Percentiles rank a stretch among this genome's conserved stretches.
Evolutionary conservation across 1,140 invertebrate species (phyloP).

Genomic region (Drosophila asahinai): DNA sequence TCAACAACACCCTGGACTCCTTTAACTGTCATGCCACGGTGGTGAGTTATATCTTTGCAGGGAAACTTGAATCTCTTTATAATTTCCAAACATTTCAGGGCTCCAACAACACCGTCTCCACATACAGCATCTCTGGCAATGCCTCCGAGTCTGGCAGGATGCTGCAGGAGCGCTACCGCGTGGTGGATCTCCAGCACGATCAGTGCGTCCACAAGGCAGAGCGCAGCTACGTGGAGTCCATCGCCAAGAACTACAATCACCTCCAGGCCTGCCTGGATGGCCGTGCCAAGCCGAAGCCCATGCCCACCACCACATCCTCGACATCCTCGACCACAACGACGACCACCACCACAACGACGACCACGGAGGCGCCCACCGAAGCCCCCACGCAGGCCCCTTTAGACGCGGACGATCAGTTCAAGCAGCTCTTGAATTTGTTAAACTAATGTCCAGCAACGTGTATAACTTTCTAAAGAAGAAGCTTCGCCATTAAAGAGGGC

Average conservation of each 20-base stretch:
- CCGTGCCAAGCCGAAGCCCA: slow-evolving; percentile 44
- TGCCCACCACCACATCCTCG: slow-evolving; percentile 37
- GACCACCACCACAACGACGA: slow-evolving; percentile 57
- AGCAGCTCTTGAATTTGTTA: slow-evolving; percentile 71
- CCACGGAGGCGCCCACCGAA: slow-evolving; percentile 55
- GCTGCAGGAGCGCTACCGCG: slow-evolving; percentile 75
- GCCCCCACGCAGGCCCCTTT: slow-evolving; percentile 35
- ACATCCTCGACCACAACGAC: slow-evolving; percentile 57
- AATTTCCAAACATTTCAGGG: slow-evolving; percentile 38
- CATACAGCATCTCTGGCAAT: slow-evolving; percentile 78
- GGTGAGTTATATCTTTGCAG: slow-evolving; percentile 46
- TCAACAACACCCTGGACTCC: slow-evolving; percentile 64
- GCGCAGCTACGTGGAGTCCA: slow-evolving; percentile 64
- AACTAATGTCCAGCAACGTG: slow-evolving; percentile 58
- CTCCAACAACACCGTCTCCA: slow-evolving; percentile 73
- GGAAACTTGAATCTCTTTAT: not conserved
- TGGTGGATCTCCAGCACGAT: slow-evolving; percentile 68
- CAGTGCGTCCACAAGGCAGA: slow-evolving; percentile 66
- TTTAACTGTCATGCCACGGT: slow-evolving; percentile 68
- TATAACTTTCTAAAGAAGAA: slow-evolving; percentile 17
- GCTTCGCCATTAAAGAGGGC: slow-evolving; percentile 32
- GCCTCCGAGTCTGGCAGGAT: slow-evolving; percentile 68
- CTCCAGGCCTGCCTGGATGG: slow-evolving; percentile 76
- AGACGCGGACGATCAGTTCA: slow-evolving; percentile 71
- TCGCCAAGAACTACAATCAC: slow-evolving; percentile 71